These are phyloP conservation scores for Malurus cyaneus DNA, from an alignment of 2,113 vertebrate species.

Conservation along the genomic window DNA sequence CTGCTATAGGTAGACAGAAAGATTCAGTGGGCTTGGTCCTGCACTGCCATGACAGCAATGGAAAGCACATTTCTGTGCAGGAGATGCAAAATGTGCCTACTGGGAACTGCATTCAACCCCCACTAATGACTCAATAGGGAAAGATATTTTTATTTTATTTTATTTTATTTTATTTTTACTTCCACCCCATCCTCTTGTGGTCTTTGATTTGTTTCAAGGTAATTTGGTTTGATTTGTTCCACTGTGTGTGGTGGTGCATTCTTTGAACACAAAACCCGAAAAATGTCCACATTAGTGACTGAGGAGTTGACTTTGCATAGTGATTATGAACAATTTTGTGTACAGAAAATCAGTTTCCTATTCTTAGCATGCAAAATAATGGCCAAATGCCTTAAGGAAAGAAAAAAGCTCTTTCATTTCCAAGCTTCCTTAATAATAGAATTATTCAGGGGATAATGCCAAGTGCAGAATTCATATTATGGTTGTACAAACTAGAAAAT, in stretches of 20 bases:
- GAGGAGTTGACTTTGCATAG: neutral
- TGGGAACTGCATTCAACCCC: neutral
- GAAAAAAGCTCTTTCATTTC: neutral
- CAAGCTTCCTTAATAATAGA: neutral
- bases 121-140: neutral
- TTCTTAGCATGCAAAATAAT: neutral
- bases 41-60: neutral
- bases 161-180: neutral
- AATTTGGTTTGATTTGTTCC: slow-evolving; percentile 7
- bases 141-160: neutral
- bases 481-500: neutral
- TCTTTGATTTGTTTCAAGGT: neutral
- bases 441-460: neutral
- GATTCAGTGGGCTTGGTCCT: neutral
- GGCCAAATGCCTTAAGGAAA: neutral
- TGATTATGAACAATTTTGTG: neutral
- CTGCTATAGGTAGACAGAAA: neutral
- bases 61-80: neutral
- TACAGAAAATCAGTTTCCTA: neutral
- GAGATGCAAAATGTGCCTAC: neutral
- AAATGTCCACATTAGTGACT: neutral
- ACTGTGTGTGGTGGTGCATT: neutral
- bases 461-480: neutral
- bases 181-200: neutral
- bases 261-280: neutral